Conservation (phyloP, 1,140 invertebrate genomes). For the Bombyx mori region ASM3026992v2 NC_085118.1:3121001-3121500, state of each 20-base stretch:
- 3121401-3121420: neutral
- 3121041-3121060: too few relatives aligned
- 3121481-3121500: too few relatives aligned
- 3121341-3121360: neutral
- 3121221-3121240: constrained; percentile 36
- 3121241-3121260: constrained; percentile 34
- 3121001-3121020: too few relatives aligned
- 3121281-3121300: constrained; percentile 46
- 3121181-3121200: constrained; percentile 40
- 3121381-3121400: neutral
- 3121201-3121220: constrained; percentile 41
- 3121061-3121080: too few relatives aligned
- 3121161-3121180: constrained; percentile 39
- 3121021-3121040: too few relatives aligned
- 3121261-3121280: constrained; percentile 36
- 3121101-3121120: too few relatives aligned
- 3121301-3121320: constrained; percentile 29
- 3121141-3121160: neutral
- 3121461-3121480: too few relatives aligned
- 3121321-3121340: constrained; percentile 18
- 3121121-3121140: too few relatives aligned
- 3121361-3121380: neutral
- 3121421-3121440: constrained; percentile 11
- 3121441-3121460: constrained; percentile 2
- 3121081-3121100: too few relatives aligned